phyloP scores from a whole-genome alignment of 2,113 vertebrate genomes.

The Spheniscus mendiculus region DNA sequence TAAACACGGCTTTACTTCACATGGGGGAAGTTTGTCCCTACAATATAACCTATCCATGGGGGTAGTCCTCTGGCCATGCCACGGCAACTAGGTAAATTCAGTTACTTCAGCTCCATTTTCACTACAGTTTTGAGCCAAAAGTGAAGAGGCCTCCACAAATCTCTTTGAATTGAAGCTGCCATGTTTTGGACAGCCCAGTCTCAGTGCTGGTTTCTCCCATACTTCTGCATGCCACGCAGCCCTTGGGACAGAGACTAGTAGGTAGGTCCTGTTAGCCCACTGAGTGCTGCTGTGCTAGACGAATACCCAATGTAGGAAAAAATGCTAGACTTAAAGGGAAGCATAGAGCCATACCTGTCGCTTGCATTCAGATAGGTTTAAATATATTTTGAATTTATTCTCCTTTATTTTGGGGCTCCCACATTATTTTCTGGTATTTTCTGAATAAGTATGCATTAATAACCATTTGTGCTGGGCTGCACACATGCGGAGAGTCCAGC shows the following conservation, averaged over 20 bases:
- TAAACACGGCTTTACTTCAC: background rate
- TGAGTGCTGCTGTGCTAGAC: background rate
- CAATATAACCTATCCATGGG: background rate
- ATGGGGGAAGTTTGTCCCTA: background rate
- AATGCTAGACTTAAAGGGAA: background rate
- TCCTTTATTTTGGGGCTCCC: background rate
- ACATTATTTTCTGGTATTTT: background rate
- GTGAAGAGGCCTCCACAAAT: background rate
- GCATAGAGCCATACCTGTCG: background rate
- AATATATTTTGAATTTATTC: background rate
- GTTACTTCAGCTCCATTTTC: background rate
- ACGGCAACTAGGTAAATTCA: background rate
- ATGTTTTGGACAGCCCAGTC: background rate
- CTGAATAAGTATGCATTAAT: background rate
- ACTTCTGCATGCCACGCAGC: background rate
- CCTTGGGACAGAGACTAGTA: background rate
- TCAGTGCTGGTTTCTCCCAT: background rate
- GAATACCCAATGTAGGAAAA: background rate
- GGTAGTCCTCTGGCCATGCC: background rate
- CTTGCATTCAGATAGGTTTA: background rate
- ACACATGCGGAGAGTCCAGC: background rate
- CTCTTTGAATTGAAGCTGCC: background rate
- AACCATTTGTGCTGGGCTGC: background rate
- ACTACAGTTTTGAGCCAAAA: background rate
- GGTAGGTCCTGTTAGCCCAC: background rate